Evolutionary conservation across 2,888 invertebrate species (phyloP).

Genomic region (Hyalella azteca): DNA sequence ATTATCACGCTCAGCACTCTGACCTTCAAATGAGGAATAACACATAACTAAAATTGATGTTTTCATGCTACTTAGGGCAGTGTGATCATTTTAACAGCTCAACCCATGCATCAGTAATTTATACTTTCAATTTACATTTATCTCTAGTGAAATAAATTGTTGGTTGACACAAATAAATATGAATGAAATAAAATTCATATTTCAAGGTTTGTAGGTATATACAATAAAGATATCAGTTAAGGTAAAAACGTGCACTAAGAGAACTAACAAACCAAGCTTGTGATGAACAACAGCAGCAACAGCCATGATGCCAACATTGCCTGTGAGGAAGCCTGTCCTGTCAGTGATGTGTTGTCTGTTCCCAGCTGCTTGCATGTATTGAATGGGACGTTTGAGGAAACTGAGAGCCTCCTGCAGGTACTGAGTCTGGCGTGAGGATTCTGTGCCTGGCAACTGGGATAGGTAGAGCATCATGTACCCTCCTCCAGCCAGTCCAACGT

Average conservation of each 20-base stretch:
- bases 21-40: conserved; percentile 51
- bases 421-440: conserved; percentile 48
- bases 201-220: no score
- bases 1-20: conserved; percentile 46
- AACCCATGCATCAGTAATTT: no score
- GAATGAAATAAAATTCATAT: no score
- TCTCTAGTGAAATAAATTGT: no score
- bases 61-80: no score
- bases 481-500: conserved; percentile 75
- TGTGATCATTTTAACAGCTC: no score
- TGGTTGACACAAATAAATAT: no score
- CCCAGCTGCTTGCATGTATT: conserved; percentile 64
- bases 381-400: conserved; percentile 70
- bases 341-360: conserved; percentile 67
- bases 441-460: conserved; percentile 66
- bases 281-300: conserved; percentile 72
- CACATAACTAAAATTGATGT: no score
- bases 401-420: conserved; percentile 65
- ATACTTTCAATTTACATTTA: no score
- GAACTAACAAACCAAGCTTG: conserved; percentile 64
- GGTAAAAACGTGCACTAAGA: no score
- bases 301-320: conserved; percentile 78
- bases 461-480: conserved; percentile 79
- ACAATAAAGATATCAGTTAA: no score
- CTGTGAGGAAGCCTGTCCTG: conserved; percentile 76